Conservation (phyloP, 2,797 vertebrate species). For the Muscicapa comitata region DNA sequence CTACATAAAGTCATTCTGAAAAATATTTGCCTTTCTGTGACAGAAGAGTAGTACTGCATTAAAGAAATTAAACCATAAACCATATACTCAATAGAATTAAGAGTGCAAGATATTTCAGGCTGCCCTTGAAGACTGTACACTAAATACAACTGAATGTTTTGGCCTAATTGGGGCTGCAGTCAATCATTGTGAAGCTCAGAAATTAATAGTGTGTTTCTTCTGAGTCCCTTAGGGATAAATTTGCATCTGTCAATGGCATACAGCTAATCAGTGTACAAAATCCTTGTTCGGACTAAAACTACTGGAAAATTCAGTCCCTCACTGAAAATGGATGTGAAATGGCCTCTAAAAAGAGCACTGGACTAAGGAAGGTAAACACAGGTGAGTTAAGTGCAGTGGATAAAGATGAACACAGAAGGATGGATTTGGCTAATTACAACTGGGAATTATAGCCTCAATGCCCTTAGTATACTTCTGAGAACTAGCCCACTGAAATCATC, state of each 20-base stretch:
- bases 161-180: constrained; percentile 22
- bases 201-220: neutral
- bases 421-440: neutral
- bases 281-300: neutral
- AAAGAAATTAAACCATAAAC: constrained; percentile 48
- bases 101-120: neutral
- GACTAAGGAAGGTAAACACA: neutral
- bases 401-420: neutral
- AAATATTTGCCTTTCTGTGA: constrained; percentile 29
- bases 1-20: neutral
- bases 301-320: neutral
- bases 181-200: constrained; percentile 19
- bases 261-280: constrained; percentile 8
- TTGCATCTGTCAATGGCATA: neutral
- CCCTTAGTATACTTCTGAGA: neutral
- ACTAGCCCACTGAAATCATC: neutral
- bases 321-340: neutral
- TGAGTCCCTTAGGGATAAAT: neutral
- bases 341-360: neutral
- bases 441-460: fast-evolving
- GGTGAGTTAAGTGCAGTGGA: neutral
- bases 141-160: neutral
- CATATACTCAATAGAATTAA: constrained; percentile 15
- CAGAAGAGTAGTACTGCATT: constrained; percentile 13
- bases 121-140: constrained; percentile 22